Evolutionary conservation across 2,113 vertebrate genomes (phyloP), one percentile per base, ranked within the genome.

Genomic region (Mobula hypostoma): DNA sequence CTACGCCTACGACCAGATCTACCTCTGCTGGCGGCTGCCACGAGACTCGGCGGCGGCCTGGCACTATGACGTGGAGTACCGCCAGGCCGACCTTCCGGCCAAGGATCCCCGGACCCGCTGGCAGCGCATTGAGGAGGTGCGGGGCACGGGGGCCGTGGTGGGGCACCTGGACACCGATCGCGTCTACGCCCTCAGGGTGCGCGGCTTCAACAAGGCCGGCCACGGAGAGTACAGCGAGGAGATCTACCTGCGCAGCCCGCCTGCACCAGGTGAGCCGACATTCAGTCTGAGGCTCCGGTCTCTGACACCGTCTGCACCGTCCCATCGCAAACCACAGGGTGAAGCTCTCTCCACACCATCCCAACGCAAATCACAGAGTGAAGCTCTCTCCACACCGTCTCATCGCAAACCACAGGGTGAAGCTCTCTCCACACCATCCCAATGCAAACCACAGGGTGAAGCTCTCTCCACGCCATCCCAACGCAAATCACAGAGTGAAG

Each of bases 201-300:
- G 97, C 6, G 99, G 98, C 94, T 98, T 97, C 97, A 99, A 99
- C 96, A 99, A 99, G 96, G 98, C 99, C 0, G 99, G 99, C 0
- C 98, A 97, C 0, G 98, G 99, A 2, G 98, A 99, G 14, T 99
- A 99, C 97, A 99, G 99, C 0, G 99, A 99, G 78, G 99, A 99
- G 0, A 97, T 99, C 94, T 98, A 99, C 95, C 97, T 99, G 94
- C 98, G 98, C 96, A 99, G 98, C 0, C 98, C 99, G 0, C 99
- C 98, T 0, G 99, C 99, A 0, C 98, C 98, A 7, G 98, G 99
- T 99, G 95, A 97, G 96, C 94, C 95, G 48, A 48, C 1, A 48
- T 48, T 48, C 48, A 4, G 48, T 1, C 48, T 48, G 48, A 0
- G 48, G 0, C 48, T 2, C 48, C 48, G 48, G 48, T 48, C 48